A percentile compares a stretch with the other conserved stretches of the same genome.
Evolutionary conservation across 2,888 invertebrate species (phyloP).

Genomic region (Pollenia angustigena): DNA sequence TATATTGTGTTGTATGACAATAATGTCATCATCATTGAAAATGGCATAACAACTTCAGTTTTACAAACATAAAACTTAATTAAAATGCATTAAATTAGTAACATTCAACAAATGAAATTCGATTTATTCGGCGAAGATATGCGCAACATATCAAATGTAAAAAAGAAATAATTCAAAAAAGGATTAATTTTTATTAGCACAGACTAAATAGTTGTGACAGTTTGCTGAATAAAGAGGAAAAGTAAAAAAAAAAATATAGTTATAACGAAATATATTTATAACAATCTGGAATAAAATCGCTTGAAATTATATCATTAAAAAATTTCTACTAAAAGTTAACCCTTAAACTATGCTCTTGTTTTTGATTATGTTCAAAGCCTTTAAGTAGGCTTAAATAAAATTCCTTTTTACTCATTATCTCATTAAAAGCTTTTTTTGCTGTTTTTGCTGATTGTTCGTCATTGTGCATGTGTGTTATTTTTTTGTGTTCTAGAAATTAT

Average conservation of each 20-base stretch:
- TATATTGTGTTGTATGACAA: conserved; percentile 33
- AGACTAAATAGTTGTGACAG: conserved; percentile 24
- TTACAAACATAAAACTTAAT: conserved; percentile 66
- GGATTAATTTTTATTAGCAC: not conserved
- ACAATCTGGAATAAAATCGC: not conserved
- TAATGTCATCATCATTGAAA: conserved; percentile 68
- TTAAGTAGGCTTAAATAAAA: conserved; percentile 9
- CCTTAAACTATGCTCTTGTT: conserved; percentile 1
- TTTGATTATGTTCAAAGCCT: not conserved
- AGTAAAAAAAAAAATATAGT: not conserved
- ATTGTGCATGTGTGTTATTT: not conserved
- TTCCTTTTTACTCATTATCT: conserved; percentile 13
- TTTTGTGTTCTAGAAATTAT: conserved; percentile 1
- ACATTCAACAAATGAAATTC: conserved; percentile 11
- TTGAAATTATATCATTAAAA: not conserved
- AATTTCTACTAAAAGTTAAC: not conserved
- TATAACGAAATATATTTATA: too few relatives aligned
- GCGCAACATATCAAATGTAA: too few relatives aligned
- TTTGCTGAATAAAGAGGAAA: not conserved
- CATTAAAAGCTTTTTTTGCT: conserved; percentile 11
- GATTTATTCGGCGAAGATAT: not conserved
- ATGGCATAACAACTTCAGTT: conserved; percentile 49
- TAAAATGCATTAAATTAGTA: conserved; percentile 61
- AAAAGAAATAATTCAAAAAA: not conserved
- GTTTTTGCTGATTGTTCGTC: conserved; percentile 13